Evolutionary conservation across 1,140 invertebrate species (phyloP).

Genomic region (Hycleus cichorii): DNA sequence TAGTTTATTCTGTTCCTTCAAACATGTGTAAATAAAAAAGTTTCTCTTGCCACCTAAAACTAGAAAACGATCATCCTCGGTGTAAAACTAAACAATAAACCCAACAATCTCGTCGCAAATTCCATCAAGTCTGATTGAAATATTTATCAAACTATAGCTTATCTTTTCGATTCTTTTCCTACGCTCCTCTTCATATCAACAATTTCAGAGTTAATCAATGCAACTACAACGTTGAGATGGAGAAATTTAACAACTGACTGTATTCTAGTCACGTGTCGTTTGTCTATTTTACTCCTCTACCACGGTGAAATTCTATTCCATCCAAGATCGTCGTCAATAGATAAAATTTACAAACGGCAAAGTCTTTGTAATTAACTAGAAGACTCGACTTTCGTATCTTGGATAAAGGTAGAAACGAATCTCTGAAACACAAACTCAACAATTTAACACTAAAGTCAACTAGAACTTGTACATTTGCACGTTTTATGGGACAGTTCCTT

Average conservation of each 20-base stretch:
- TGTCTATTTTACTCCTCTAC: conserved; percentile 7
- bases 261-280: conserved; percentile 5
- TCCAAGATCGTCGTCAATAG: too few relatives aligned
- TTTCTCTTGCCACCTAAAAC: not conserved
- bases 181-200: too few relatives aligned
- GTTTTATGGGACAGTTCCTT: conserved; percentile 20
- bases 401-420: not conserved
- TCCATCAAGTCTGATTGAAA: not conserved
- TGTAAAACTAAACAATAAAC: too few relatives aligned
- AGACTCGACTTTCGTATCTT: not conserved
- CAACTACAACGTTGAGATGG: too few relatives aligned
- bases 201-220: too few relatives aligned
- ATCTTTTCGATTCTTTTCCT: too few relatives aligned
- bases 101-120: not conserved
- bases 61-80: not conserved
- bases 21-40: conserved; percentile 21
- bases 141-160: conserved; percentile 1
- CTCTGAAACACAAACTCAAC: conserved; percentile 24
- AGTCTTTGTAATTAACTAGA: too few relatives aligned
- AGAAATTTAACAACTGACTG: too few relatives aligned
- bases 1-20: conserved; percentile 17
- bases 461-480: conserved; percentile 18
- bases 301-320: too few relatives aligned
- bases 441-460: conserved; percentile 25
- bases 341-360: too few relatives aligned